Percentiles rank a stretch among this genome's conserved stretches.
Conservation (phyloP, 92 coral and sea anemone genomes). For the Epizoanthus fatuus region DNA sequence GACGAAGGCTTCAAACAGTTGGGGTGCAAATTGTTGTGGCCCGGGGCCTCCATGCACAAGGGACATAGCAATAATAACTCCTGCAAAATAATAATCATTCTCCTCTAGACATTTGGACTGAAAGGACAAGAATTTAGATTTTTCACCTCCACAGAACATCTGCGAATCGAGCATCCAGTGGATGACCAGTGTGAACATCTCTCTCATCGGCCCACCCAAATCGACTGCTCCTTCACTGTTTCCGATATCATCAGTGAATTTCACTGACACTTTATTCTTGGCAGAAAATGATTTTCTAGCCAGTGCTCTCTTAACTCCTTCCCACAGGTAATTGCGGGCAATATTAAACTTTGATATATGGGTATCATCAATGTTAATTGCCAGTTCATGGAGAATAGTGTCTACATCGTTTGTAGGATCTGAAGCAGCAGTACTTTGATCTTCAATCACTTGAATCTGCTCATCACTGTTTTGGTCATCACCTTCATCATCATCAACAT, state of each 20-base stretch:
- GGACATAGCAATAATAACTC: constrained; percentile 36
- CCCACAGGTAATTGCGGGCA: constrained; percentile 55
- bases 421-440: neutral
- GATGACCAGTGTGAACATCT: constrained; percentile 40
- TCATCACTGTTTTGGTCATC: neutral
- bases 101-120: neutral
- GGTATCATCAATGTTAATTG: constrained; percentile 55
- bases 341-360: constrained; percentile 43
- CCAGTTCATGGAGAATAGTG: constrained; percentile 64
- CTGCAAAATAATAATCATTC: no score
- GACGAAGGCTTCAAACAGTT: constrained; percentile 33
- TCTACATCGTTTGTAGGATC: constrained; percentile 27
- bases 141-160: constrained; percentile 40
- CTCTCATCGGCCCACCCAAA: constrained; percentile 59
- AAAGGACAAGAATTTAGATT: neutral
- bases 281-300: constrained; percentile 56
- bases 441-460: neutral
- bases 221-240: constrained; percentile 54
- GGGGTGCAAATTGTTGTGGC: constrained; percentile 21
- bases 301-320: constrained; percentile 43
- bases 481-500: no score
- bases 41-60: constrained; percentile 32
- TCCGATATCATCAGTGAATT: constrained; percentile 65
- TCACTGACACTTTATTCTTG: constrained; percentile 47
- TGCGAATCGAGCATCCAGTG: constrained; percentile 38